phyloP scores from a whole-genome alignment of 2,888 invertebrate species.

The Campoletis raptor region DNA sequence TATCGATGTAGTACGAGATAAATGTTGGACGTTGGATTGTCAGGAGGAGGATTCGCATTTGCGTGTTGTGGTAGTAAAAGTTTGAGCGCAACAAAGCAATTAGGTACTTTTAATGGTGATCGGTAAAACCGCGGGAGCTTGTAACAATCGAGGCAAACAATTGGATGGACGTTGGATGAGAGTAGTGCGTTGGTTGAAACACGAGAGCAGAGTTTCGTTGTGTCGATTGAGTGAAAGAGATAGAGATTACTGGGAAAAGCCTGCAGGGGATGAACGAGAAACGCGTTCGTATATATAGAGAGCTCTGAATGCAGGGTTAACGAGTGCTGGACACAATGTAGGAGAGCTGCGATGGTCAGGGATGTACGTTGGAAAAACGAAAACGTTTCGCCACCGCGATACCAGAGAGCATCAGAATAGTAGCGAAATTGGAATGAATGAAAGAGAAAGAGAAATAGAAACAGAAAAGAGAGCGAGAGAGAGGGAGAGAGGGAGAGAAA shows the following conservation, averaged over 20 bases:
- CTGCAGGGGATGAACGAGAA: constrained; percentile 45
- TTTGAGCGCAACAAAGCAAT: constrained; percentile 76
- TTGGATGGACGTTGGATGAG: constrained; percentile 64
- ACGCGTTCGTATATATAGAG: constrained; percentile 14
- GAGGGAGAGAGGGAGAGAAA: constrained; percentile 57
- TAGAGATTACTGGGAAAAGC: constrained; percentile 32
- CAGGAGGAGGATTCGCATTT: background rate
- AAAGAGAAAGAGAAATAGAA: constrained; percentile 32
- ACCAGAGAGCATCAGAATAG: constrained; percentile 51
- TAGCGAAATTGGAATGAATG: constrained; percentile 53
- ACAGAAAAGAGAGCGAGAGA: constrained; percentile 47
- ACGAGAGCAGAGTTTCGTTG: constrained; percentile 8
- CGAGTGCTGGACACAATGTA: constrained; percentile 63
- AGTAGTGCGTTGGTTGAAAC: background rate
- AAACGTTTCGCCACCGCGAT: constrained; percentile 48
- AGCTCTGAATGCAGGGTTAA: constrained; percentile 52
- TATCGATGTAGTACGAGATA: background rate
- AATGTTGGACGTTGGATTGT: background rate
- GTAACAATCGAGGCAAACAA: constrained; percentile 78
- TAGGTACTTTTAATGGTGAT: constrained; percentile 75
- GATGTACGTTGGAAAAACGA: constrained; percentile 46
- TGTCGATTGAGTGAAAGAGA: constrained; percentile 19
- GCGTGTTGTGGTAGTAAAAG: constrained; percentile 46
- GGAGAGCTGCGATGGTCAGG: constrained; percentile 46
- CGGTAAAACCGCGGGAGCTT: constrained; percentile 65